Evolutionary conservation across 2,888 invertebrate species (phyloP).

Genomic region (Junonia oenone): DNA sequence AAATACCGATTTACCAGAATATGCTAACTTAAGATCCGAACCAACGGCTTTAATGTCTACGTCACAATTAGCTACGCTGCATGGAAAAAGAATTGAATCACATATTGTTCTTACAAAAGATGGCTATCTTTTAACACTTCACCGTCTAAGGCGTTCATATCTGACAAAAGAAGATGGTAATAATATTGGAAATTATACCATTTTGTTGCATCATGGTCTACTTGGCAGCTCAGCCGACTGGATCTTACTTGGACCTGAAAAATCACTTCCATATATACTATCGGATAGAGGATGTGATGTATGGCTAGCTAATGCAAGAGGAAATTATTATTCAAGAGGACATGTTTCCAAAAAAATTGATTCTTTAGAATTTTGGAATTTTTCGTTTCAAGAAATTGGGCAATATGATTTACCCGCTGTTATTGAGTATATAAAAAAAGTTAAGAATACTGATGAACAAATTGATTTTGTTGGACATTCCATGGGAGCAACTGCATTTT

Average conservation of each 20-base stretch:
- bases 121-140: slow-evolving; percentile 54
- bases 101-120: slow-evolving; percentile 52
- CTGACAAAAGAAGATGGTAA: slow-evolving; percentile 30
- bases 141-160: slow-evolving; percentile 39
- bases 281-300: slow-evolving; percentile 78
- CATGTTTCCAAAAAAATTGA: slow-evolving; percentile 40
- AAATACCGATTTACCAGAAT: slow-evolving; percentile 31
- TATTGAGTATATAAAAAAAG: slow-evolving; percentile 47
- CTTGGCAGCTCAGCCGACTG: slow-evolving; percentile 64
- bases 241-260: slow-evolving; percentile 53
- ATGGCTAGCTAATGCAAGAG: slow-evolving; percentile 79
- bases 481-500: slow-evolving; percentile 56
- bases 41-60: slow-evolving; percentile 46
- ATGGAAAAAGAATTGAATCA: slow-evolving; percentile 51
- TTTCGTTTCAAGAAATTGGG: slow-evolving; percentile 62
- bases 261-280: slow-evolving; percentile 65
- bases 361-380: slow-evolving; percentile 49
- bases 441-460: slow-evolving; percentile 39
- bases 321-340: slow-evolving; percentile 56
- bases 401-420: slow-evolving; percentile 51
- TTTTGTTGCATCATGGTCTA: slow-evolving; percentile 56
- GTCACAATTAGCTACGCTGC: slow-evolving; percentile 46
- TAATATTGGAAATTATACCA: slow-evolving; percentile 20
- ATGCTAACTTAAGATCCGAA: slow-evolving; percentile 35
- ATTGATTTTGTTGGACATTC: slow-evolving; percentile 61